Evolutionary conservation across 1,140 invertebrate species (phyloP).

Genomic region (Episyrphus balteatus): DNA sequence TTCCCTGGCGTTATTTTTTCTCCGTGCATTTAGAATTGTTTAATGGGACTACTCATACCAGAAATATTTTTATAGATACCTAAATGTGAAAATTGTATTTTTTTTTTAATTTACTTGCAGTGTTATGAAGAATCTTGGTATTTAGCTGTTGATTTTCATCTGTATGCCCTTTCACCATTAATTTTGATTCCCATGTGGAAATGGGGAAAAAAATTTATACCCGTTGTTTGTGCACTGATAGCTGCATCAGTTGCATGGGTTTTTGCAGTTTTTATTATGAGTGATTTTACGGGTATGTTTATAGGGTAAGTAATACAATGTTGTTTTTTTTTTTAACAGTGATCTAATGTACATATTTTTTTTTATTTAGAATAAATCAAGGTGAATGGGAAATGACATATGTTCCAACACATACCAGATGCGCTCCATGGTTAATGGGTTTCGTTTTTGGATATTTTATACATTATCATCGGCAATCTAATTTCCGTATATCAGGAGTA

Average conservation of each 20-base stretch:
- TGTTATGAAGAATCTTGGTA: constrained; percentile 85
- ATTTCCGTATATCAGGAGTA: constrained; percentile 7
- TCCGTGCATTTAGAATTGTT: too few species aligned
- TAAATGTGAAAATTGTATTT: too few species aligned
- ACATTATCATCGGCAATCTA: constrained; percentile 10
- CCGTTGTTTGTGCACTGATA: constrained; percentile 9
- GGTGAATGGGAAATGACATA: constrained; percentile 6
- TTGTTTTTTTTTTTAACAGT: too few species aligned
- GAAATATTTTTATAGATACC: too few species aligned
- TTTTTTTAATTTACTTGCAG: constrained; percentile 41
- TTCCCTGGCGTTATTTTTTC: too few species aligned
- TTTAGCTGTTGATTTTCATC: constrained; percentile 72
- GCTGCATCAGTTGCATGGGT: constrained; percentile 11
- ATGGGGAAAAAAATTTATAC: constrained; percentile 35
- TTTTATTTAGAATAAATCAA: neutral
- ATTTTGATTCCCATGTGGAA: constrained; percentile 56
- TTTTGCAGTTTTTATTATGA: constrained; percentile 15
- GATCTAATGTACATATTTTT: too few species aligned
- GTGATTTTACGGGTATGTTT: constrained; percentile 5
- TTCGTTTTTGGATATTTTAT: constrained; percentile 22
- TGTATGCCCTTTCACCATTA: constrained; percentile 63
- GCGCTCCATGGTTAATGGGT: constrained; percentile 22
- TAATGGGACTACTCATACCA: too few species aligned
- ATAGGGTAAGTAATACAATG: neutral
- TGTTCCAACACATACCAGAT: constrained; percentile 16